Base-by-base conservation (phyloP, 2,113 vertebrate genomes). In the Seriola quinqueradiata region DNA sequence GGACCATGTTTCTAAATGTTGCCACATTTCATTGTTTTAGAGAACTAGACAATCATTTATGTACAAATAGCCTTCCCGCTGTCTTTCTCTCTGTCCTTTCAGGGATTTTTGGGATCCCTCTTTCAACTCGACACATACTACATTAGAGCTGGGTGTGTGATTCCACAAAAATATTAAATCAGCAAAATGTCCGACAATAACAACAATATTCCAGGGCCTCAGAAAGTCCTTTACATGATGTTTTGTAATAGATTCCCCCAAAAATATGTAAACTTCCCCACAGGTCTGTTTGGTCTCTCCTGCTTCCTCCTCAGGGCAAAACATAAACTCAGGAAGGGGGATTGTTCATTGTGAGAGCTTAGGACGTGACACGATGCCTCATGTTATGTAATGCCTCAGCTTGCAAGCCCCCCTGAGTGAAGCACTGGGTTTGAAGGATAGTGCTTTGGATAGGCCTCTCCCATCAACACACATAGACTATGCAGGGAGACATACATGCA, bases 251-350 rank as follows among this genome's bases (percentile, higher is more conserved):
- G 81, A 86, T 70, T 70, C 76, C 36, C 64, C 72, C 70, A 55
- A 65, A 92, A 82, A 77, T 75, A 72, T 75, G 61, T 90, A 81
- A 90, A 85, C 83, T 74, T 91, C 80, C 85, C 74, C 54, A 28
- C 46, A 68, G 83, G 84, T 77, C 79, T 92, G 90, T 92, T 92
- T 90, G 86, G 83, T 90, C 83, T 88, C 85, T 89, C 69, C 83
- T 79, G 74, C 82, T 93, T 94, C 92, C 92, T 90, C 84, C 81
- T 83, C 34, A 6, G 79, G 83, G 84, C 70, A 84, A 81, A 88
- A 79, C 91, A 87, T 90, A 89, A 93, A 94, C 89, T 92, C 90
- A 92, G 92, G 93, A 94, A 94, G 84, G 88, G 83, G 90, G 89
- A 92, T 89, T 95, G 94, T 95, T 93, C 85, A 90, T 90, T 91